Percentiles rank a stretch among this genome's conserved stretches.
Conservation (phyloP, 2,888 invertebrate genomes). For the Lamellibrachia columna region DNA sequence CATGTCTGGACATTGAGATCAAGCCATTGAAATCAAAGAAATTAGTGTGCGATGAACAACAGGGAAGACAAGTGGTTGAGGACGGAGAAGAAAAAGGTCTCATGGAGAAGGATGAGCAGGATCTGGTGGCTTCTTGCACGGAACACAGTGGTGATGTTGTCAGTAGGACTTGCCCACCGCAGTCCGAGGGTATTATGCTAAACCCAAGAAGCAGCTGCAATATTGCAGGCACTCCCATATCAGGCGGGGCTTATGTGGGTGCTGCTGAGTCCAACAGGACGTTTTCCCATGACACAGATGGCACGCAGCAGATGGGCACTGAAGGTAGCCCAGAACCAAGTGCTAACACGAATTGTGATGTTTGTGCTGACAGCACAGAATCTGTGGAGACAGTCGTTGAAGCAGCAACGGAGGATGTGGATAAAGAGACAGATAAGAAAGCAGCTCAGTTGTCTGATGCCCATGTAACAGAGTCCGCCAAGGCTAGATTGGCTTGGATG, state of each 20-base stretch:
- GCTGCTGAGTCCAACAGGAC: neutral
- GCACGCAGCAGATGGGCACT: neutral
- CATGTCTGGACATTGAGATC: neutral
- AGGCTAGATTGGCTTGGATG: neutral
- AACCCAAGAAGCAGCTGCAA: neutral
- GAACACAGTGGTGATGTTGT: neutral
- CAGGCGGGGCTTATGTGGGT: neutral
- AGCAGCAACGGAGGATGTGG: neutral
- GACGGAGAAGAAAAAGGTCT: neutral
- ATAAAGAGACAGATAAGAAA: neutral
- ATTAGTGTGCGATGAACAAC: neutral
- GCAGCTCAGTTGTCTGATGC: conserved; percentile 8
- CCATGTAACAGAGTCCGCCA: neutral
- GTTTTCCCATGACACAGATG: neutral
- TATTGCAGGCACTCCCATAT: neutral
- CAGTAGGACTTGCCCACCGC: neutral
- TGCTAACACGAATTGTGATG: neutral
- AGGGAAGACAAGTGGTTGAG: neutral
- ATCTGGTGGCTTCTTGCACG: neutral
- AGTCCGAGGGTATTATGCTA: neutral
- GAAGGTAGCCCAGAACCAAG: neutral
- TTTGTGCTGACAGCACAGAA: neutral
- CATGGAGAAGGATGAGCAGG: neutral
- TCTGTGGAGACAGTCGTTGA: conserved; percentile 19
- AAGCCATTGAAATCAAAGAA: neutral